Evolutionary conservation across 2,113 vertebrate species (phyloP).

Genomic region (Tragulus kanchil): DNA sequence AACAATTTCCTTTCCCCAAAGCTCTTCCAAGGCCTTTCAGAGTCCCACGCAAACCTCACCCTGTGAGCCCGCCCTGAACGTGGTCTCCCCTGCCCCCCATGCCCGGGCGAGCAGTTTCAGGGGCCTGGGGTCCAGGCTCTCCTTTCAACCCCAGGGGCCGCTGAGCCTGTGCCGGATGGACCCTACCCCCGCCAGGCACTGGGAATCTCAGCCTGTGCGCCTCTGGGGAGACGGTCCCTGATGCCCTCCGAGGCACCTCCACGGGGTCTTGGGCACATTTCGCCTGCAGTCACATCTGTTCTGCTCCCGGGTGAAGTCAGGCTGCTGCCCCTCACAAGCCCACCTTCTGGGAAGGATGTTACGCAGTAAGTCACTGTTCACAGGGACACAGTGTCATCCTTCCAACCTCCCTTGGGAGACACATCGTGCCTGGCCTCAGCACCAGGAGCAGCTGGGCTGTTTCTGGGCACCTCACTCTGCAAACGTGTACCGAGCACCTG

Average conservation of each 20-base stretch:
- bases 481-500: background rate
- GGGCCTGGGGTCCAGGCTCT: rapidly evolving
- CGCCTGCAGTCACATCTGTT: background rate
- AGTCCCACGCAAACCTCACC: background rate
- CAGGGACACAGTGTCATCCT: rapidly evolving
- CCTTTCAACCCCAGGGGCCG: background rate
- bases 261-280: background rate
- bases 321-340: too few species aligned
- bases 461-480: background rate
- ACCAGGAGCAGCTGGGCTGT: background rate
- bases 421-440: rapidly evolving
- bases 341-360: rapidly evolving
- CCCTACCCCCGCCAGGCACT: too few species aligned
- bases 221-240: rapidly evolving
- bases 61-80: background rate
- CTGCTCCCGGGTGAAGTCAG: rapidly evolving
- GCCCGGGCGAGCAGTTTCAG: rapidly evolving
- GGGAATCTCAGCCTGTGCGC: too few species aligned
- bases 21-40: background rate
- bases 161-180: background rate
- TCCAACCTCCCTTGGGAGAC: background rate
- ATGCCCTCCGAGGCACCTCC: background rate
- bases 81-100: rapidly evolving
- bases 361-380: too few species aligned
- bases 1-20: background rate